Evolutionary conservation across 2,888 invertebrate genomes (phyloP).

Genomic region (Monoplex corrugatus): DNA sequence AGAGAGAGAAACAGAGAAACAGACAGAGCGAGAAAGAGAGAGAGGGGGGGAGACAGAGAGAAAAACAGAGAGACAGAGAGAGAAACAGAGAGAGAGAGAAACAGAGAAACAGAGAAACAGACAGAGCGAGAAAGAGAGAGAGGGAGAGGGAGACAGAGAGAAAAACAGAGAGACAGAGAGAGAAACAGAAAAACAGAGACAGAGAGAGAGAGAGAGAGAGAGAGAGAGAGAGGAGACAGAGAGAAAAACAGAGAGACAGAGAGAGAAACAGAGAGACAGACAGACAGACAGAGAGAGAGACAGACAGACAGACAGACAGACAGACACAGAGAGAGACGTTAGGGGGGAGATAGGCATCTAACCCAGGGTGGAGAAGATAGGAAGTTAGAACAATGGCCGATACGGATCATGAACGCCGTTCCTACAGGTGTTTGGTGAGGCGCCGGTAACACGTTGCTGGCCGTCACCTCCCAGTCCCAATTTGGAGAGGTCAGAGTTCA

Average conservation of each 20-base stretch:
- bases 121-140: slow-evolving; percentile 33
- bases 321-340: not conserved
- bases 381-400: no score
- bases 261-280: not conserved
- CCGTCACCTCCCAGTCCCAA: no score
- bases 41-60: not conserved
- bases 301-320: not conserved
- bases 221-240: not conserved
- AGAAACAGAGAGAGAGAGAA: not conserved
- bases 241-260: not conserved
- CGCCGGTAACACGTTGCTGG: no score
- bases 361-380: no score
- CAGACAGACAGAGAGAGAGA: not conserved
- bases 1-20: not conserved
- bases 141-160: not conserved
- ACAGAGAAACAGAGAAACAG: slow-evolving; percentile 30
- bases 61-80: no score
- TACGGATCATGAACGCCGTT: no score
- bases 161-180: not conserved
- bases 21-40: not conserved
- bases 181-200: not conserved
- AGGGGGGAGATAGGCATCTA: no score
- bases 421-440: no score
- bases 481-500: no score
- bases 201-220: not conserved